Conservation (phyloP, 2,888 invertebrate species). For the Andrena hattorfiana region DNA sequence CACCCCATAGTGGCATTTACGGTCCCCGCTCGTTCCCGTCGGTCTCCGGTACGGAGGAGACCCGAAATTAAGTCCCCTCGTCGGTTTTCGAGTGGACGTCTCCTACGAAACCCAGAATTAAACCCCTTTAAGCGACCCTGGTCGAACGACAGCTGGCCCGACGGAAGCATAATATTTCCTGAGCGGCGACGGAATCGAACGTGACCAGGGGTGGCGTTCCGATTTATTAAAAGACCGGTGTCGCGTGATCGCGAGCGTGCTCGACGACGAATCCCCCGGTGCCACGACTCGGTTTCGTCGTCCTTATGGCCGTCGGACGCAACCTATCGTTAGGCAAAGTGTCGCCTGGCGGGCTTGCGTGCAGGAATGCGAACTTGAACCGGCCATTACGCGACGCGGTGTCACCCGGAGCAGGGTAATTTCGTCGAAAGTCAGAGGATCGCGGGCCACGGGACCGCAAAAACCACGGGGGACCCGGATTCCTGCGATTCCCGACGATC, state of each 20-base stretch:
- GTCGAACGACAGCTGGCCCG: constrained; percentile 53
- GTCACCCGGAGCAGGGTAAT: constrained; percentile 83
- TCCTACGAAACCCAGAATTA: constrained; percentile 2
- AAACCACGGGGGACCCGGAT: constrained; percentile 45
- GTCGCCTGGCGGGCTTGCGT: constrained; percentile 84
- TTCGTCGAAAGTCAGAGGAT: constrained; percentile 77
- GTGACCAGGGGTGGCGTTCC: constrained; percentile 52
- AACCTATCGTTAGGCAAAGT: constrained; percentile 83
- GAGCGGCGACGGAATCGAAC: constrained; percentile 48
- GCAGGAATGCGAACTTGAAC: constrained; percentile 81
- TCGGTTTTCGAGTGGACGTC: constrained; percentile 1
- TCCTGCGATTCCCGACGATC: constrained; percentile 56
- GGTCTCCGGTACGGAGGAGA: neutral
- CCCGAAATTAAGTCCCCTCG: constrained; percentile 22
- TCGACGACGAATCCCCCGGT: constrained; percentile 16
- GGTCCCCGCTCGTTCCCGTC: neutral
- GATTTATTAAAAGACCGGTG: constrained; percentile 67
- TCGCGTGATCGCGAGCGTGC: constrained; percentile 53
- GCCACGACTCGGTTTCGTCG: constrained; percentile 48
- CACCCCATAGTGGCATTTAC: neutral
- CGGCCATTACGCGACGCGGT: constrained; percentile 79
- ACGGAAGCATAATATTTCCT: constrained; percentile 56
- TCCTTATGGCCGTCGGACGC: constrained; percentile 35
- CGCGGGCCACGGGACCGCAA: constrained; percentile 40
- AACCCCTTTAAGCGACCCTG: neutral